These are phyloP conservation scores for Axea sp. DNA, from an alignment of 2,888 invertebrate genomes.

Conservation along the genomic window DNA sequence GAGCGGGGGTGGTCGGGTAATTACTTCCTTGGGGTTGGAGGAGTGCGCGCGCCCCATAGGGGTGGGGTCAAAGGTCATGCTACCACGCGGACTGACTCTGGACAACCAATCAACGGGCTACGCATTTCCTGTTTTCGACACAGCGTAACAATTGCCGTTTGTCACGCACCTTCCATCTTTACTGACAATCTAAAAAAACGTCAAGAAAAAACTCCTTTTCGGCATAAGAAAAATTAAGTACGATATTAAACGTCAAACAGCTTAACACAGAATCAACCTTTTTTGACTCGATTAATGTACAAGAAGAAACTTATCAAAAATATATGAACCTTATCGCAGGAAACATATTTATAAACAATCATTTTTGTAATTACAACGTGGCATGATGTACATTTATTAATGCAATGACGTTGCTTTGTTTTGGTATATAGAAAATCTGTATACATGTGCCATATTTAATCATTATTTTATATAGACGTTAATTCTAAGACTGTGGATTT, in stretches of 20 bases:
- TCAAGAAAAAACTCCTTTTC: constrained; percentile 3
- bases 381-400: too few relatives aligned
- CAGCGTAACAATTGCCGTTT: constrained; percentile 47
- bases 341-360: too few relatives aligned
- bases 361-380: too few relatives aligned
- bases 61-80: constrained; percentile 76
- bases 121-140: constrained; percentile 71
- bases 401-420: too few relatives aligned
- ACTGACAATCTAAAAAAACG: constrained; percentile 19
- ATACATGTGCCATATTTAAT: too few relatives aligned
- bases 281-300: too few relatives aligned
- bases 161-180: constrained; percentile 58
- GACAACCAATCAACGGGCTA: constrained; percentile 74
- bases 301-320: too few relatives aligned
- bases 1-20: constrained; percentile 75
- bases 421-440: too few relatives aligned
- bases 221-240: constrained; percentile 21
- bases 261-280: too few relatives aligned
- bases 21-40: constrained; percentile 76
- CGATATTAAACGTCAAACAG: constrained; percentile 30
- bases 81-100: constrained; percentile 70
- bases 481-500: too few relatives aligned
- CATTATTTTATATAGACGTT: too few relatives aligned
- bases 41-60: constrained; percentile 75
- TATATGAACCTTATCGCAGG: too few relatives aligned